Evolutionary conservation across 2,113 vertebrate species (phyloP), one percentile per base, ranked within the genome.

Genomic region (Hiodon alosoides): DNA sequence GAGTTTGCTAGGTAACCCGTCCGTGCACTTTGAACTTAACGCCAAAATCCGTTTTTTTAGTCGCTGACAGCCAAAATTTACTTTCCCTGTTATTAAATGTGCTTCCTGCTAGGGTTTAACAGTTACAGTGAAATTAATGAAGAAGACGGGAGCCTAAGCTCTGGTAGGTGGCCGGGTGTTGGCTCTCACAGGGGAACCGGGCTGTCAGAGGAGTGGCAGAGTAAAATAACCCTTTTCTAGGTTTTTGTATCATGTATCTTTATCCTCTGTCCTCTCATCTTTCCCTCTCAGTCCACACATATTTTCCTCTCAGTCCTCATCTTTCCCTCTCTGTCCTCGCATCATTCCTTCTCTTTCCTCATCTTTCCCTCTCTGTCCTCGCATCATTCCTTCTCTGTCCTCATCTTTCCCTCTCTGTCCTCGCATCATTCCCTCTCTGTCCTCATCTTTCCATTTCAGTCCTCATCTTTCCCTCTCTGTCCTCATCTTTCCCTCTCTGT

Each of bases 1-100:
- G 31, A 9, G 71, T 73, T 31, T 69, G 59, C 75, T 17, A 4
- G 3, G 53, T 59, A 81, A 77, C 70, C 68, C 10, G 51, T 62
- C 64, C 73, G 5, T 31, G 60, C 71, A 52, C 71, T 80, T 77
- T 76, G 72, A 81, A 76, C 78, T 77, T 76, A 8, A 76, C 7
- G 71, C 67, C 75, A 83, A 78, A 76, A 81, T 77, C 73, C 66
- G 67, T 54, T n/a, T 48, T 55, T 66, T 3, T 10, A 72, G 10
- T 46, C 60, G n/a, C 72, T 54, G 60, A 73, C 72, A 73, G 72
- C 66, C 10, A 14, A 73, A 73, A 73, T 73, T 17, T 65, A 31
- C 60, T 54, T 7, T 65, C 13, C 14, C 9, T 73, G 72, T 73
- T 73, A 73, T 65, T 72, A 73, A 65, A 73, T 47, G 61, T 57